Percentiles rank a stretch among this genome's conserved stretches.
These are phyloP conservation scores for Thalpophila matura DNA, from an alignment of 2,888 invertebrate genomes.

Conservation along the genomic window DNA sequence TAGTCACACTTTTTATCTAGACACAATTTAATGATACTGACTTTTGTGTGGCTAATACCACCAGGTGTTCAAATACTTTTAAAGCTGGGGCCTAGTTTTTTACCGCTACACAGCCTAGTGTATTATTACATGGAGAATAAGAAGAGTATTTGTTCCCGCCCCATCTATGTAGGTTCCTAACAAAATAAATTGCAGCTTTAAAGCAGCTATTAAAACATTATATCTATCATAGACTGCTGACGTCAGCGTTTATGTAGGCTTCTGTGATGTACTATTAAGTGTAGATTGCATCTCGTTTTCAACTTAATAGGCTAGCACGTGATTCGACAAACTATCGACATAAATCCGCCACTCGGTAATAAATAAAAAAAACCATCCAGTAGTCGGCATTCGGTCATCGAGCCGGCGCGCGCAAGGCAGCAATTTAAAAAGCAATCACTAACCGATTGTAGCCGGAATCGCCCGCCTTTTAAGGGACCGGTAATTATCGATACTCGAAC, in stretches of 20 bases:
- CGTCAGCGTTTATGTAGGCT: background rate
- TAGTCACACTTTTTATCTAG: slow-evolving; percentile 57
- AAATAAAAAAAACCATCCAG: slow-evolving; percentile 74
- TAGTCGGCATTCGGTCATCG: slow-evolving; percentile 74
- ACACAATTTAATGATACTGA: slow-evolving; percentile 50
- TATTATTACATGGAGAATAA: slow-evolving; percentile 34
- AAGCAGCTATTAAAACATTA: slow-evolving; percentile 11
- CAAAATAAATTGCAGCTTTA: slow-evolving; percentile 41
- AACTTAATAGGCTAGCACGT: slow-evolving; percentile 47
- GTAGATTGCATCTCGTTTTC: slow-evolving; percentile 52
- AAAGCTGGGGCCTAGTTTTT: slow-evolving; percentile 42
- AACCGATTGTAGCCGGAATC: slow-evolving; percentile 79
- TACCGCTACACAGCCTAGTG: slow-evolving; percentile 10
- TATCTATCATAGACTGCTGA: slow-evolving; percentile 3
- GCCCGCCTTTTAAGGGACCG: slow-evolving; percentile 84
- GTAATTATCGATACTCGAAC: slow-evolving; percentile 82
- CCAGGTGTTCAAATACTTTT: slow-evolving; percentile 57
- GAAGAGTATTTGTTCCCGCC: slow-evolving; percentile 32
- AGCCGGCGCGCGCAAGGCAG: slow-evolving; percentile 68
- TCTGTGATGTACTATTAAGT: slow-evolving; percentile 27
- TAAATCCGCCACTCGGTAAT: slow-evolving; percentile 68
- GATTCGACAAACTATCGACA: slow-evolving; percentile 63
- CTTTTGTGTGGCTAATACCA: slow-evolving; percentile 35
- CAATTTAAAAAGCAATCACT: slow-evolving; percentile 88
- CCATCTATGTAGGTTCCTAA: slow-evolving; percentile 15